These are phyloP conservation scores for Dynastes tityus DNA, from an alignment of 2,888 invertebrate genomes.

Conservation along the genomic window DNA sequence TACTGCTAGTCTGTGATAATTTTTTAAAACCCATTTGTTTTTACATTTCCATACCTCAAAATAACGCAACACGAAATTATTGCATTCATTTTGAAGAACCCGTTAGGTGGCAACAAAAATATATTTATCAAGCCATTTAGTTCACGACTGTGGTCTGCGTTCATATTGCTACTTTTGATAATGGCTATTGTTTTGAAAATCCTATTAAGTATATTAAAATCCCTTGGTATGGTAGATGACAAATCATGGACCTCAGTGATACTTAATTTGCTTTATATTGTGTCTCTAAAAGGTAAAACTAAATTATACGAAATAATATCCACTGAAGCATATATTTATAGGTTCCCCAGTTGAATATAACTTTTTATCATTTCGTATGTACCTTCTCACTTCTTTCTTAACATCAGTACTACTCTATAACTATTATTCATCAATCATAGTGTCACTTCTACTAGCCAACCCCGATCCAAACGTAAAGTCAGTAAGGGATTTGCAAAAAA, in stretches of 20 bases:
- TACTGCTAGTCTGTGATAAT: too few species aligned
- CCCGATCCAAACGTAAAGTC: conserved; percentile 29
- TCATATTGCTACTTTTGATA: conserved; percentile 2
- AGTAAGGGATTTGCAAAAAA: conserved; percentile 32
- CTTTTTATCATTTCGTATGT: conserved; percentile 32
- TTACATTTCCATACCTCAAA: too few species aligned
- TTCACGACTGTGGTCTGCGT: conserved; percentile 33
- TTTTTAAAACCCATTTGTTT: too few species aligned
- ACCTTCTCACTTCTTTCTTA: conserved; percentile 31
- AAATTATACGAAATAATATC: not conserved
- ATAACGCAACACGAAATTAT: too few species aligned
- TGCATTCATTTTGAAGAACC: conserved; percentile 45
- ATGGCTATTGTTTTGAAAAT: conserved; percentile 24
- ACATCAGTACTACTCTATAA: conserved; percentile 36
- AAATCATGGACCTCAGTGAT: conserved; percentile 30
- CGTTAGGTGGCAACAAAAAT: conserved; percentile 24
- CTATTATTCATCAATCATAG: conserved; percentile 45
- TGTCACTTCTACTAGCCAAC: conserved; percentile 37
- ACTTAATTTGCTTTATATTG: conserved; percentile 35
- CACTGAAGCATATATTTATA: not conserved
- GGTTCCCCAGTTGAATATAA: conserved; percentile 26
- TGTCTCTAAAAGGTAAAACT: conserved; percentile 34
- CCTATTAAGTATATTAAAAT: conserved; percentile 9
- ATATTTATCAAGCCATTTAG: conserved; percentile 43
- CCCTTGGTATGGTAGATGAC: conserved; percentile 5